Evolutionary conservation across 1,140 invertebrate genomes (phyloP), one percentile per base, ranked within the genome.

Genomic region (Calliphora vicina): DNA sequence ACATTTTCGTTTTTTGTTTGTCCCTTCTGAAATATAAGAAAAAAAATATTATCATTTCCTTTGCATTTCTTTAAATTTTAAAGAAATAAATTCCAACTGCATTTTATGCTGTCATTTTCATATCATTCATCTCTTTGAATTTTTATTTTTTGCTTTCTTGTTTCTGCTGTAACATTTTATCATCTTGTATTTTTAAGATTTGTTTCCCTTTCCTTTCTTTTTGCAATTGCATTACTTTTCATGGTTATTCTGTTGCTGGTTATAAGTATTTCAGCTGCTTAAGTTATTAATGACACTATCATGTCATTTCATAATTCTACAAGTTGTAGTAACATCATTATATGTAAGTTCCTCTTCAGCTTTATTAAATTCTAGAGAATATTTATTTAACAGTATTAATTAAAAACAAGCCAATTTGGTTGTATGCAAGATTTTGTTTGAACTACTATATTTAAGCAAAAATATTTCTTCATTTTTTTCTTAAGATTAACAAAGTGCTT

Each of bases 201-300:
- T 57, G 15, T 23, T 23, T 23, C 20, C n/a, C n/a, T 57, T 57
- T 57, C 6, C n/a, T 57, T 1, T n/a, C 5, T 57, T 57, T 6
- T 57, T 57, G 15, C 50, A 57, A 17, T 57, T 57, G 15, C 50
- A 57, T 57, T 57, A 57, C 6, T 15, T n/a, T 17, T 57, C 50
- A n/a, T 1, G 12, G 13, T 67, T 67, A 20, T 67, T 20, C 8
- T 67, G n/a, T n/a, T n/a, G 17, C 61, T 23, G 61, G n/a, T 67
- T 25, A 23, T 23, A 67, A 67, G 61, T 67, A 67, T 67, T 67
- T 67, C 61, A 67, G 61, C 61, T 67, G 61, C 61, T 67, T 67
- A 67, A 67, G 61, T 67, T 67, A 67, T 67, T 67, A 67, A 67
- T 67, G 61, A 67, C 61, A 67, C 61, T 67, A 67, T 67, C 61